Evolutionary conservation across 2,888 invertebrate genomes (phyloP), one percentile per base, ranked within the genome.

Genomic region (Oxyteleia sp.): DNA sequence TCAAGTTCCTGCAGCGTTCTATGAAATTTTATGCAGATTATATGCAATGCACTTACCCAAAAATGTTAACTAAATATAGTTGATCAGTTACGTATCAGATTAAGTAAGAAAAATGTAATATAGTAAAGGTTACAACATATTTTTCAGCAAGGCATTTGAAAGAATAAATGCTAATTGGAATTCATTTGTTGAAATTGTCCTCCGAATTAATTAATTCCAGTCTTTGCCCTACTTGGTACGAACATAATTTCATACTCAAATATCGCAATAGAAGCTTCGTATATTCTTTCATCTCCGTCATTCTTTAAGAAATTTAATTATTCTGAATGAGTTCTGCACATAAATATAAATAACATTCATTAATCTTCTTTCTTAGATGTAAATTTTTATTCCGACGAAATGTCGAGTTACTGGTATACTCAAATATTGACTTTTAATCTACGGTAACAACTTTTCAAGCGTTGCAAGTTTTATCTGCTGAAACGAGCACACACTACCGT

Each of bases 401-500:
- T 51, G 57, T 53, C 45, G 51, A 66, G 49, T 69, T 66, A 64
- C 59, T 49, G 29, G 72, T 38, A 51, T 43, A 51, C 57, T 75
- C 68, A 78, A 83, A 83, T 83, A 79, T 83, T 83, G 79, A 75
- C 83, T 83, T 83, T 83, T 75, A 79, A 83, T 83, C 72, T 78
- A 61, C 78, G 23, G 66, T 78, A 83, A 74, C 63, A 74, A 82
- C 75, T 82, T 72, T 64, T 69, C 45, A 51, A 75, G 71, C 45
- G 71, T 38, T 43, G 64, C 57, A 72, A 69, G 74, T 81, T 75
- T 69, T 69, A 69, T 74, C 69, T 69, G 49, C 26, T 41, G 47
- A 69, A 75, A 53, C 61, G 23, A 43, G 16, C 59, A 57, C 32
- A 32, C 32, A 32, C 32, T 8, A 45, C 61, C 47, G 69, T 81